These are phyloP conservation scores for Rhea pennata DNA, from an alignment of 2,113 vertebrate genomes.

Conservation along the genomic window DNA sequence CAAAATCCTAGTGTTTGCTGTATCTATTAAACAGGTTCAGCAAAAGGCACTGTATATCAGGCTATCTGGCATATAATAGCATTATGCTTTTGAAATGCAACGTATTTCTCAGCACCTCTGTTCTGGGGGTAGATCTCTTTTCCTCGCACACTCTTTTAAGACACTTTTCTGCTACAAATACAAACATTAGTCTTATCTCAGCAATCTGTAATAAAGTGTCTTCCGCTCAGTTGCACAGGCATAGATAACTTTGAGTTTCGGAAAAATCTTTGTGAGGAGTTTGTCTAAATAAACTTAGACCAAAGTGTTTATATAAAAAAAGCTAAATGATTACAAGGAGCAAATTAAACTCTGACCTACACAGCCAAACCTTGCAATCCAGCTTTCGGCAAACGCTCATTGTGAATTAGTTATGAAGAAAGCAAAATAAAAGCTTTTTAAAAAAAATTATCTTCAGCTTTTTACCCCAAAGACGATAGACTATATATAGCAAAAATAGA, in stretches of 20 bases:
- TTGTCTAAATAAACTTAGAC: background rate
- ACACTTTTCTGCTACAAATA: background rate
- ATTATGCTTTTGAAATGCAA: background rate
- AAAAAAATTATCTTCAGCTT: background rate
- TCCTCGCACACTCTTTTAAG: background rate
- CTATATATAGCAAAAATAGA: background rate
- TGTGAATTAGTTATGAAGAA: background rate
- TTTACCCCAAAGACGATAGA: background rate
- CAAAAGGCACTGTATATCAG: background rate
- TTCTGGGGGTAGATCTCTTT: background rate
- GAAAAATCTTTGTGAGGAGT: background rate
- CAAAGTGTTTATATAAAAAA: background rate
- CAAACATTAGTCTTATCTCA: background rate
- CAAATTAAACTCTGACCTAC: background rate
- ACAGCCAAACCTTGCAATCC: background rate
- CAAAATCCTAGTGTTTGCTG: background rate
- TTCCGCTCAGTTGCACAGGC: background rate
- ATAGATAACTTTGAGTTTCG: background rate
- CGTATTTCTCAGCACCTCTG: rapidly evolving
- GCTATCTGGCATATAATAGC: too few relatives aligned
- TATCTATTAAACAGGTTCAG: background rate
- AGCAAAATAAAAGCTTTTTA: background rate
- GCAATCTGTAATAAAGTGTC: background rate
- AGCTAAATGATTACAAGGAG: background rate
- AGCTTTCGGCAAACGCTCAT: background rate